phyloP scores from a whole-genome alignment of 1,140 invertebrate species.

The Lethrus apterus region DNA sequence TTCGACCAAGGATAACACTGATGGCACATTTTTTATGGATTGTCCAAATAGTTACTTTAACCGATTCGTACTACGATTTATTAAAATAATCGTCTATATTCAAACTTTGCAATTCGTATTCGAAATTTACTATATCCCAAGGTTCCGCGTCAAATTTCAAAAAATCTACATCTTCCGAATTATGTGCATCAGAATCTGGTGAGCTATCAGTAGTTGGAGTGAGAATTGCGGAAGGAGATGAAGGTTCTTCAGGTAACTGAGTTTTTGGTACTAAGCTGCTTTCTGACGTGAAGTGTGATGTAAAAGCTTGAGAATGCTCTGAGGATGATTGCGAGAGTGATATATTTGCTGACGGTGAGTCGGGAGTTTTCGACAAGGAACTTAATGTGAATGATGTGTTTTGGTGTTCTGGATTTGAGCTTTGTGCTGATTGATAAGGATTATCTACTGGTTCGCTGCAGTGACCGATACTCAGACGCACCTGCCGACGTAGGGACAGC shows the following conservation, averaged over 20 bases:
- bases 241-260: conserved; percentile 33
- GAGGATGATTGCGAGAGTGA: conserved; percentile 23
- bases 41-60: conserved; percentile 5
- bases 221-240: conserved; percentile 49
- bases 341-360: conserved; percentile 36
- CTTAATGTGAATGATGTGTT: neutral
- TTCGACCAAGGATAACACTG: conserved; percentile 24
- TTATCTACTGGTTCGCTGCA: conserved; percentile 32
- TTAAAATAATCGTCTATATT: conserved; percentile 27
- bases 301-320: conserved; percentile 43
- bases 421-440: conserved; percentile 6
- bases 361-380: conserved; percentile 29
- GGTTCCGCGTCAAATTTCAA: conserved; percentile 34
- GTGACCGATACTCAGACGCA: conserved; percentile 38
- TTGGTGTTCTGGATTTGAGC: too few relatives aligned
- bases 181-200: conserved; percentile 26
- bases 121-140: conserved; percentile 37
- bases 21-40: conserved; percentile 21
- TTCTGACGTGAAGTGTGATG: conserved; percentile 50
- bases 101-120: conserved; percentile 36
- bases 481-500: conserved; percentile 48
- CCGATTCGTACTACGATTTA: conserved; percentile 5
- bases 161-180: conserved; percentile 31
- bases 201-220: conserved; percentile 45
- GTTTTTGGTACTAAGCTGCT: conserved; percentile 41